phyloP scores from a whole-genome alignment of 2,888 invertebrate species.

The Thecophora atra region DNA sequence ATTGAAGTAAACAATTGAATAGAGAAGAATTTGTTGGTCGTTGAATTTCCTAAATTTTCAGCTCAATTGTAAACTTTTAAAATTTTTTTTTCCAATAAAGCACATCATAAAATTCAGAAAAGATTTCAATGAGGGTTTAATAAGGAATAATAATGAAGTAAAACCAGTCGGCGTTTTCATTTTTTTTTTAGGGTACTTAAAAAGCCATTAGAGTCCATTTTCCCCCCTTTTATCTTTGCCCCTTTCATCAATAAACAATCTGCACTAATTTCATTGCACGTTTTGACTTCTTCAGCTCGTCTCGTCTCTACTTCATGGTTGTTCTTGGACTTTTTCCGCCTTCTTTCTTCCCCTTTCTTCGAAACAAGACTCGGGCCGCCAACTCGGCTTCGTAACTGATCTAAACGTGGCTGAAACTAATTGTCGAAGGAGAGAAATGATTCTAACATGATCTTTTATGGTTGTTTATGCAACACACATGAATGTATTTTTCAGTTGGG shows the following conservation, averaged over 20 bases:
- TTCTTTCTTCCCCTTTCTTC: too few species aligned
- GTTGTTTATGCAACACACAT: conserved; percentile 37
- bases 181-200: too few species aligned
- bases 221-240: background rate
- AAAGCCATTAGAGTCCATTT: too few species aligned
- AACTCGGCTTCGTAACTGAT: conserved; percentile 9
- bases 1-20: too few species aligned
- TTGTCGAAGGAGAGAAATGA: conserved; percentile 38
- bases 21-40: too few species aligned
- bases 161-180: too few species aligned
- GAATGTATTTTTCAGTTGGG: background rate
- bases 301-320: background rate
- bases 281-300: conserved; percentile 7
- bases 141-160: too few species aligned
- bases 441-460: conserved; percentile 41
- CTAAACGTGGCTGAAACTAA: conserved; percentile 40
- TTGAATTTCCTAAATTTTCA: too few species aligned
- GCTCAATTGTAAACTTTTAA: too few species aligned
- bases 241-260: background rate
- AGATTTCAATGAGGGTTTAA: too few species aligned
- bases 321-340: background rate
- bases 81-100: too few species aligned
- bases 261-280: conserved; percentile 37
- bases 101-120: too few species aligned
- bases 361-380: background rate